Conservation (phyloP, 2,113 vertebrate genomes). For the Paramisgurnus dabryanus region DNA sequence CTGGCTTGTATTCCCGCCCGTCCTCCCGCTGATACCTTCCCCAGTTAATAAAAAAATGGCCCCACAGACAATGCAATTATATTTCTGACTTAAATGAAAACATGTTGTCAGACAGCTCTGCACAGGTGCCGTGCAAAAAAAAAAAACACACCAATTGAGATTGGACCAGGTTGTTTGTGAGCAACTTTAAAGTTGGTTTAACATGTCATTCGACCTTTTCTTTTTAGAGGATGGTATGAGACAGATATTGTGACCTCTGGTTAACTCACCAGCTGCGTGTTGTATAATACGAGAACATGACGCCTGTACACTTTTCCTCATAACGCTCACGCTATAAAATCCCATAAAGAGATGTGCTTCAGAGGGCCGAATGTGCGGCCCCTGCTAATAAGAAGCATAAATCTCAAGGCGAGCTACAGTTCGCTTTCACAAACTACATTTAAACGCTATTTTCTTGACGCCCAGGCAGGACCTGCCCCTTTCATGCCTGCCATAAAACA, state of each 20-base stretch:
- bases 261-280: conserved; percentile 29
- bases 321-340: conserved; percentile 42
- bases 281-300: conserved; percentile 41
- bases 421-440: conserved; percentile 56
- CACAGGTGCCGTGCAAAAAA: conserved; percentile 35
- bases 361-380: conserved; percentile 34
- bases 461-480: conserved; percentile 42
- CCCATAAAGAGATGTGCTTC: conserved; percentile 48
- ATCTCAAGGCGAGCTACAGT: conserved; percentile 54
- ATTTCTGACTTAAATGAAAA: conserved; percentile 57
- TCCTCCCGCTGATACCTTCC: conserved; percentile 54
- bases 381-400: conserved; percentile 60
- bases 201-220: background rate
- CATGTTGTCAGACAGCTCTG: conserved; percentile 49
- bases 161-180: background rate
- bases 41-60: conserved; percentile 52
- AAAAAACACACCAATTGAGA: conserved; percentile 1
- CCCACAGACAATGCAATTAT: conserved; percentile 57
- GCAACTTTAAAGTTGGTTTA: conserved; percentile 6
- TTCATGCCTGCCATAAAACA: conserved; percentile 51
- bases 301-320: conserved; percentile 37
- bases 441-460: conserved; percentile 58
- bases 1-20: conserved; percentile 54
- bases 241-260: conserved; percentile 9
- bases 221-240: conserved; percentile 7